phyloP scores from a whole-genome alignment of 2,113 vertebrate species.

The Lipotes vexillifer region DNA sequence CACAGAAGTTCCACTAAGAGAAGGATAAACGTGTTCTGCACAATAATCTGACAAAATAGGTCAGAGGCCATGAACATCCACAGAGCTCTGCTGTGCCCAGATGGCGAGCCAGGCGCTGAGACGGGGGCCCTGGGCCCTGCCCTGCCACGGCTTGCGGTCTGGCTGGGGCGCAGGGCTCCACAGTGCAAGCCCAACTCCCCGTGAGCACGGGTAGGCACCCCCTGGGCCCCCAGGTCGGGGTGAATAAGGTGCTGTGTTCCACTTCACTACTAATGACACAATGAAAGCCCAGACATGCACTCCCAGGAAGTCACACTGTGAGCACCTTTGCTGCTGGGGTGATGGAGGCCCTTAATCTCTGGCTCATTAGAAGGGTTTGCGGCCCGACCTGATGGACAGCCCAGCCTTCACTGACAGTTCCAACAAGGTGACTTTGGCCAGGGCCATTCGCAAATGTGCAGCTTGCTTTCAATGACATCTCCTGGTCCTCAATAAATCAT shows the following conservation, averaged over 20 bases:
- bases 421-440: not conserved
- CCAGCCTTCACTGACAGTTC: not conserved
- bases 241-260: accelerated
- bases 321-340: accelerated
- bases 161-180: accelerated
- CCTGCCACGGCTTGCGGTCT: accelerated
- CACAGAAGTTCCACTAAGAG: not conserved
- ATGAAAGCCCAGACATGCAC: accelerated
- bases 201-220: accelerated
- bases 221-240: accelerated
- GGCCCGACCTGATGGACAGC: accelerated
- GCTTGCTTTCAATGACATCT: not conserved
- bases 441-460: not conserved
- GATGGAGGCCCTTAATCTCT: accelerated
- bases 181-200: not conserved
- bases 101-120: accelerated
- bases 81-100: no score
- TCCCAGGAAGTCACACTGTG: accelerated
- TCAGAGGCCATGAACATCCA: not conserved
- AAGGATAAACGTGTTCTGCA: accelerated
- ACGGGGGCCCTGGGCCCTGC: accelerated
- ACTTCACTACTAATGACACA: accelerated
- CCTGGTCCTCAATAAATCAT: not conserved
- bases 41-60: accelerated
- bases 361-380: not conserved